Evolutionary conservation across 2,797 vertebrate genomes (phyloP).

Genomic region (Melanitta fusca): DNA sequence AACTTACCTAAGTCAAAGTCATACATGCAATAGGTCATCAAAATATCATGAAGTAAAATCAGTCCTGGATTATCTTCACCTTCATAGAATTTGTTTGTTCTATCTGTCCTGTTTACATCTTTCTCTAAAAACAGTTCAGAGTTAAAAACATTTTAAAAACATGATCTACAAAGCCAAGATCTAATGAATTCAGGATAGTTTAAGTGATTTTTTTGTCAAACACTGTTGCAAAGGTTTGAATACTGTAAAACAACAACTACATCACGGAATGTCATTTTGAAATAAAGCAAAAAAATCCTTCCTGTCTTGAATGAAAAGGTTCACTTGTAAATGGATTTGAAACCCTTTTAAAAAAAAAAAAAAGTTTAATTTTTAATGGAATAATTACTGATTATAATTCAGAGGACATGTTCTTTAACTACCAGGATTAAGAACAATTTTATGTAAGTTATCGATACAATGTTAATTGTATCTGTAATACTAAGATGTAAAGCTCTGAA

Average conservation of each 20-base stretch:
- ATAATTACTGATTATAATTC: conserved; percentile 32
- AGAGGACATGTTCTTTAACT: conserved; percentile 13
- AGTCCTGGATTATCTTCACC: conserved; percentile 93
- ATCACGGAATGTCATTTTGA: conserved; percentile 48
- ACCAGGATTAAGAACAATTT: conserved; percentile 42
- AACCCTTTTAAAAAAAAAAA: not conserved
- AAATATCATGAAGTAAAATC: conserved; percentile 94
- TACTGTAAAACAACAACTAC: conserved; percentile 35
- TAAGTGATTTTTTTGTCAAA: conserved; percentile 28
- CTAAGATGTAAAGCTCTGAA: not conserved
- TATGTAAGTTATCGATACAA: conserved; percentile 18
- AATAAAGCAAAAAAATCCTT: conserved; percentile 49
- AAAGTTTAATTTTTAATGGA: conserved; percentile 25
- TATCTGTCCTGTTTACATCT: conserved; percentile 96
- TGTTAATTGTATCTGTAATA: not conserved
- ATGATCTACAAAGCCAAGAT: conserved; percentile 59
- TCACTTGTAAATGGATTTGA: conserved; percentile 48
- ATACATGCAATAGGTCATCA: conserved; percentile 99
- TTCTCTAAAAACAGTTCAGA: conserved; percentile 85
- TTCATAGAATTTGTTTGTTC: conserved; percentile 96
- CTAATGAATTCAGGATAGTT: conserved; percentile 38
- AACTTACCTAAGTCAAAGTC: conserved; percentile 96
- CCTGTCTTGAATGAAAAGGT: conserved; percentile 22
- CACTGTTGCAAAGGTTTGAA: conserved; percentile 55
- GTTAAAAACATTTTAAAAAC: conserved; percentile 65